Conservation (phyloP, 2,888 invertebrate genomes). For the Octonoba sinensis region DNA sequence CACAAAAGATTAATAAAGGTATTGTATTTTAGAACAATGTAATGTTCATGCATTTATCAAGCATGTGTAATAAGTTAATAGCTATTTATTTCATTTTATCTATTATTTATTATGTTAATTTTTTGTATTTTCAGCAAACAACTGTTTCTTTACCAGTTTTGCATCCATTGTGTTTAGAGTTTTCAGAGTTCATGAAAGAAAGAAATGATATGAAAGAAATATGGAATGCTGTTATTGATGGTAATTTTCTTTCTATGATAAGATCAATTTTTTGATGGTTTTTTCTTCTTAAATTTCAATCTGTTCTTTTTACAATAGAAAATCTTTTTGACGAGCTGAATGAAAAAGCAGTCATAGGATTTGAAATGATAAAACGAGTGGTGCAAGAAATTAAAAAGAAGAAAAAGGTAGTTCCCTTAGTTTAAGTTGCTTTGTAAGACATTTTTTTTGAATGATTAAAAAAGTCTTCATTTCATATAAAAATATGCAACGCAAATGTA, state of each 20-base stretch:
- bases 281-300: constrained; percentile 11
- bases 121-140: constrained; percentile 50
- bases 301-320: constrained; percentile 26
- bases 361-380: constrained; percentile 61
- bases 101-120: background rate
- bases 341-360: constrained; percentile 59
- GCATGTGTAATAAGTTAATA: too few species aligned
- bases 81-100: too few species aligned
- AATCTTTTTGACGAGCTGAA: constrained; percentile 52
- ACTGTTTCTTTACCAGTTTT: constrained; percentile 54
- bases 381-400: constrained; percentile 27
- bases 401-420: constrained; percentile 44
- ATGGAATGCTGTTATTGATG: constrained; percentile 59
- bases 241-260: constrained; percentile 11
- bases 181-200: constrained; percentile 25
- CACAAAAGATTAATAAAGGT: constrained; percentile 34
- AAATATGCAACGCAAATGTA: too few species aligned
- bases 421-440: background rate
- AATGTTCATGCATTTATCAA: background rate
- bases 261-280: background rate
- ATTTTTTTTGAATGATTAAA: too few species aligned
- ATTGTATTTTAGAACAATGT: constrained; percentile 10
- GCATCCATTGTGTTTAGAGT: constrained; percentile 55
- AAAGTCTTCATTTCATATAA: too few species aligned
- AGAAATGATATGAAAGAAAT: constrained; percentile 47